Evolutionary conservation across 1,140 invertebrate genomes (phyloP).

Genomic region (Aphaenogaster floridana): DNA sequence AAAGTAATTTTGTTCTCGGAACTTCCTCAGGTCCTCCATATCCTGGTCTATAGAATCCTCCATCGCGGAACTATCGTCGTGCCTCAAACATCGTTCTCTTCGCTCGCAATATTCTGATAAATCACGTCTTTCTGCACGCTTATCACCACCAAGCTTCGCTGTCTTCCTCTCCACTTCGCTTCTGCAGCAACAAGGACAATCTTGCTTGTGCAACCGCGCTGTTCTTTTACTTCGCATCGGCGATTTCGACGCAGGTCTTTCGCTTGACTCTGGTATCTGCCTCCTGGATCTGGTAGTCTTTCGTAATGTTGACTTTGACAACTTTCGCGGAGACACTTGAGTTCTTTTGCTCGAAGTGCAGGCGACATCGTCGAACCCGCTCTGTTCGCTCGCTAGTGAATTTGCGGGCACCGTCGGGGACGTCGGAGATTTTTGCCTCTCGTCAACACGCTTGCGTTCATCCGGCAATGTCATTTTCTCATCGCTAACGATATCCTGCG

Average conservation of each 20-base stretch:
- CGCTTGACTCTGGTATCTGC: slow-evolving; percentile 26
- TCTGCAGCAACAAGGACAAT: slow-evolving; percentile 7
- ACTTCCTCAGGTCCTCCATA: slow-evolving; percentile 74
- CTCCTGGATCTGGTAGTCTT: slow-evolving; percentile 58
- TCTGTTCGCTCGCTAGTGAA: neutral
- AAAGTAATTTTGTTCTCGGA: slow-evolving; percentile 83
- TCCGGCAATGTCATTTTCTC: neutral
- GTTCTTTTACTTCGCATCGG: slow-evolving; percentile 35
- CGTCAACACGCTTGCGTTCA: neutral
- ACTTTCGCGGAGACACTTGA: slow-evolving; percentile 45
- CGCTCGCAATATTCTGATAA: slow-evolving; percentile 19
- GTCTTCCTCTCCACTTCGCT: neutral
- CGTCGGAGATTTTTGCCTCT: neutral
- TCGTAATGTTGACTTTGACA: slow-evolving; percentile 40
- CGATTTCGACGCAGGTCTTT: slow-evolving; percentile 44
- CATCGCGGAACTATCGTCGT: neutral
- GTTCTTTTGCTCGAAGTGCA: slow-evolving; percentile 2
- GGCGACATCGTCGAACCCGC: neutral
- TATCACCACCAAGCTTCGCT: neutral
- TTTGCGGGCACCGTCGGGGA: neutral
- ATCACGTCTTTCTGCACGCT: neutral
- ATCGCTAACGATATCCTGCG: neutral
- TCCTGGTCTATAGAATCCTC: slow-evolving; percentile 46
- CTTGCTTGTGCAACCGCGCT: neutral
- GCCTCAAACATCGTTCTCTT: neutral